These are phyloP conservation scores for Acronicta aceris DNA, from an alignment of 2,888 invertebrate species.

Conservation along the genomic window DNA sequence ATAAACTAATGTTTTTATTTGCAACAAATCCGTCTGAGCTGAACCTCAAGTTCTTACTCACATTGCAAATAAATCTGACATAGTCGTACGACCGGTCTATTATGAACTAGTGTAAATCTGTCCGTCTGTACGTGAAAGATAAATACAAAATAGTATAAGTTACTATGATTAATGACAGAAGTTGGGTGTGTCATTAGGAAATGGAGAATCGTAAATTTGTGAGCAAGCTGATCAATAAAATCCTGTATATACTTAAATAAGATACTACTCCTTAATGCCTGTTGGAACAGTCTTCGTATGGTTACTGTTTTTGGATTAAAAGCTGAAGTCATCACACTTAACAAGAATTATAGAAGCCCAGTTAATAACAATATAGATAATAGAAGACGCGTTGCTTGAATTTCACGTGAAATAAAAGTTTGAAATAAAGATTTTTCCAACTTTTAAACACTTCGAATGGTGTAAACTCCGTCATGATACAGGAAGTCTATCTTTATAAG, in stretches of 20 bases:
- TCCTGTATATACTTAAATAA: too few species aligned
- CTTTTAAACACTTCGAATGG: too few species aligned
- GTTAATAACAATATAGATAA: too few species aligned
- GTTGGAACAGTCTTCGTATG: too few species aligned
- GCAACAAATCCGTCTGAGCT: constrained; percentile 71
- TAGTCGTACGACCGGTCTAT: constrained; percentile 73
- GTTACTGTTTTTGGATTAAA: too few species aligned
- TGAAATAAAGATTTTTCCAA: too few species aligned
- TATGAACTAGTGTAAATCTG: constrained; percentile 46
- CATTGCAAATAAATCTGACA: constrained; percentile 65
- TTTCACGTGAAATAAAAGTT: too few species aligned
- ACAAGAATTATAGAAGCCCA: too few species aligned
- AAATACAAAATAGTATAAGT: constrained; percentile 35
- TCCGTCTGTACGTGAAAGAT: constrained; percentile 48
- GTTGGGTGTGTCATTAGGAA: constrained; percentile 10
- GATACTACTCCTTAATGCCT: too few species aligned
- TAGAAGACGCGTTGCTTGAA: too few species aligned
- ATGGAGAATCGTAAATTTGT: constrained; percentile 9
- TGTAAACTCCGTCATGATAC: too few species aligned
- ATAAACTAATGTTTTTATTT: constrained; percentile 65
- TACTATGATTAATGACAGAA: constrained; percentile 33
- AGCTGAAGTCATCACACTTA: too few species aligned
- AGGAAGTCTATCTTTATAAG: background rate
- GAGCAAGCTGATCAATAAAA: background rate
- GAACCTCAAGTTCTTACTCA: constrained; percentile 62